phyloP scores from a whole-genome alignment of 2,888 invertebrate genomes.

The Phyllotreta striolata region DNA sequence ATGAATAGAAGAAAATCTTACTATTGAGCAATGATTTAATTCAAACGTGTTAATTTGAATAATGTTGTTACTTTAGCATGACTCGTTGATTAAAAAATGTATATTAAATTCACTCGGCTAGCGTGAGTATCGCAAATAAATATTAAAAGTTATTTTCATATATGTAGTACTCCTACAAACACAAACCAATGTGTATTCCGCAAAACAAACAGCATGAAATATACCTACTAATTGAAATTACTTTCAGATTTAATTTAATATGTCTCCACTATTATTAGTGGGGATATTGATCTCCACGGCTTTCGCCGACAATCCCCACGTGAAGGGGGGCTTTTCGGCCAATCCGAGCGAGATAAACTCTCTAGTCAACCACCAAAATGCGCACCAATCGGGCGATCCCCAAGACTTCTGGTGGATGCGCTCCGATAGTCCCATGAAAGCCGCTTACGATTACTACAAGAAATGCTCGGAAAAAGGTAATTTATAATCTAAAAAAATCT shows the following conservation, averaged over 20 bases:
- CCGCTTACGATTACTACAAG: constrained; percentile 58
- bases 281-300: constrained; percentile 51
- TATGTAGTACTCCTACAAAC: too few species aligned
- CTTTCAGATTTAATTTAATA: constrained; percentile 34
- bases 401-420: constrained; percentile 71
- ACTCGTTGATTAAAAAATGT: too few species aligned
- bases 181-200: too few species aligned
- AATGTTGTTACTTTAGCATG: too few species aligned
- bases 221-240: neutral
- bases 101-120: too few species aligned
- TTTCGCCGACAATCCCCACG: constrained; percentile 51
- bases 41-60: too few species aligned
- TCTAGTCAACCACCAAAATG: constrained; percentile 37
- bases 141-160: too few species aligned
- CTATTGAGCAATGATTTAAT: too few species aligned
- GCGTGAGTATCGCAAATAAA: too few species aligned
- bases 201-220: too few species aligned
- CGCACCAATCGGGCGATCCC: constrained; percentile 50
- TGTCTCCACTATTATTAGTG: constrained; percentile 57
- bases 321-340: constrained; percentile 49
- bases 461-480: constrained; percentile 55
- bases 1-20: too few species aligned
- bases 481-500: constrained; percentile 31
- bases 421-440: constrained; percentile 67
- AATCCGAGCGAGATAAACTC: constrained; percentile 48